A percentile compares a stretch with the other conserved stretches of the same genome.
phyloP scores from a whole-genome alignment of 1,140 invertebrate species.

The Pogonognathellus flavescens region DNA sequence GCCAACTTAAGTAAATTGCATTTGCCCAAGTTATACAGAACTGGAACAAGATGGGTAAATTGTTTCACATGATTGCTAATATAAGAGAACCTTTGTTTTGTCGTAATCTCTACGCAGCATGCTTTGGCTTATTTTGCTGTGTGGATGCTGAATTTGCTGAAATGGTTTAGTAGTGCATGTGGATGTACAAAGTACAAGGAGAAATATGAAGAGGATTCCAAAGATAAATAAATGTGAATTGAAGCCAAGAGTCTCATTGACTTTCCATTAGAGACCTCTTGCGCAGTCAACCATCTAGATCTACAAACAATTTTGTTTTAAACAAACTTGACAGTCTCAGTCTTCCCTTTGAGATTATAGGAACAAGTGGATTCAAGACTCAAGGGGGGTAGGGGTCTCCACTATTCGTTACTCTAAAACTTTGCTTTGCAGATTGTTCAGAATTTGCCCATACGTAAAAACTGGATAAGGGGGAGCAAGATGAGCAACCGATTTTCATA shows the following conservation, averaged over 20 bases:
- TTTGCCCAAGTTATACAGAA: too few relatives aligned
- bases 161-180: too few relatives aligned
- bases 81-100: too few relatives aligned
- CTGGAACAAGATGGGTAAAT: too few relatives aligned
- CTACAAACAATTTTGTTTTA: not conserved
- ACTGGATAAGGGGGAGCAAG: slow-evolving; percentile 9
- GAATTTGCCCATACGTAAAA: slow-evolving; percentile 11
- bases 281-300: not conserved
- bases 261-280: slow-evolving; percentile 13
- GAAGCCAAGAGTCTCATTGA: not conserved
- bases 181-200: too few relatives aligned
- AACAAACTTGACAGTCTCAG: not conserved
- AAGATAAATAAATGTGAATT: not conserved
- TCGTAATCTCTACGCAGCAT: too few relatives aligned
- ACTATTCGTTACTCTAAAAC: not conserved
- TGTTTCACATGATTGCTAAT: too few relatives aligned
- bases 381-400: not conserved
- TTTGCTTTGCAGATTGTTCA: slow-evolving; percentile 17
- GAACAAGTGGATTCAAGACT: slow-evolving; percentile 1
- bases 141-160: too few relatives aligned
- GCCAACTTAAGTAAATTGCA: too few relatives aligned
- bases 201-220: not conserved
- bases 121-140: too few relatives aligned
- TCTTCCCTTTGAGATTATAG: not conserved
- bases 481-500: not conserved